Base-by-base conservation (phyloP, 1,140 invertebrate genomes). In the Oryctes rhinoceros region DNA sequence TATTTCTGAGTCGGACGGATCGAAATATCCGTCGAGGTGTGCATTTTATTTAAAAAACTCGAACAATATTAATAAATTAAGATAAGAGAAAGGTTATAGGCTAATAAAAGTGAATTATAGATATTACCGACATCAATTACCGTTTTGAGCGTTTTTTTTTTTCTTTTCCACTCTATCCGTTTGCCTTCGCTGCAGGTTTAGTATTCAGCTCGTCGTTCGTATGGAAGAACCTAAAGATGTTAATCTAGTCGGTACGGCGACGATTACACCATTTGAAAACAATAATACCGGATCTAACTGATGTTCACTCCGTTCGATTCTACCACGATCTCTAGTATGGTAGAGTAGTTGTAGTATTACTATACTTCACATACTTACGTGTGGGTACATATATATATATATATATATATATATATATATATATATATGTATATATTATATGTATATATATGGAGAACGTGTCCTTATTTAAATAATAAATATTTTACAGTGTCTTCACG, bases 401-500 rank as follows among this genome's bases (percentile, higher is more conserved):
- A 10, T 7, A 44, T 10, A 10, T 10, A 44, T 10, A 44, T 10
- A 44, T 10, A 44, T 44, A 59, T 59, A 44, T 44, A 10, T 10
- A 44, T 44, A 10, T 10, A 44, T 10, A 44, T 4, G 3, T 44
- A 44, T 44, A 10, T 7, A 44, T 10, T 7, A 44, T 10, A 10
- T 10, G 9, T 7, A 39, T 7, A 39, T 7, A 39, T 39, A 59
- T 59, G 15, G 53, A n/a, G 18, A 18, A 59, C 53, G 53, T 59
- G 53, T 59, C 18, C 53, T 59, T 59, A 59, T 59, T 59, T 59
- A 59, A 59, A 59, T 59, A 59, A 59, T 59, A 59, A 59, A 59
- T 59, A 59, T 59, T 59, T 59, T 59, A 59, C 53, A 59, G 53
- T 59, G 53, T 59, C 53, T 59, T 59, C 53, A 59, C 53, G 53